Conservation (phyloP, 2,888 invertebrate genomes). For the Ypsolopha scabrella region DNA sequence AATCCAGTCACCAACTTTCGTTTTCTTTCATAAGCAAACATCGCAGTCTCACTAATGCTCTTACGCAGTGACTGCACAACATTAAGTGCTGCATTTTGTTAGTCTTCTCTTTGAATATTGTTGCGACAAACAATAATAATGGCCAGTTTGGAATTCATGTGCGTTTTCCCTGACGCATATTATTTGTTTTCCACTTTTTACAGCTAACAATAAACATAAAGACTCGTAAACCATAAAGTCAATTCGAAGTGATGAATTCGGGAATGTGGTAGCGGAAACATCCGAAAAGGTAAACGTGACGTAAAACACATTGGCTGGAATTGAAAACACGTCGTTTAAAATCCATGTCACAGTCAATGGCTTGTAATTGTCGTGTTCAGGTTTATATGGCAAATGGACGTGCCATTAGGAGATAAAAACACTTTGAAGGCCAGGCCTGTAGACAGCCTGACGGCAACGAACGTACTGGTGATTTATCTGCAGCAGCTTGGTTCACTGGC, state of each 20-base stretch:
- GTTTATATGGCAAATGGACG: background rate
- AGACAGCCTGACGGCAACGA: background rate
- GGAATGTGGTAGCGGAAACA: too few relatives aligned
- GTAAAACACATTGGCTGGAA: too few relatives aligned
- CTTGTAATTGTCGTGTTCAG: background rate
- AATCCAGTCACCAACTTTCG: background rate
- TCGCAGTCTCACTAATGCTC: background rate
- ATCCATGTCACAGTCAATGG: background rate
- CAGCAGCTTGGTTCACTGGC: background rate
- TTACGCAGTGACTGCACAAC: conserved; percentile 5
- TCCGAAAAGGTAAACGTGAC: too few relatives aligned
- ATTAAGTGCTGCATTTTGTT: background rate
- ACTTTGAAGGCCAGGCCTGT: background rate
- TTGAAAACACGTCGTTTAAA: background rate
- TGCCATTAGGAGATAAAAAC: background rate
- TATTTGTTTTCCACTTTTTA: too few relatives aligned
- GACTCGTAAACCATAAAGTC: background rate
- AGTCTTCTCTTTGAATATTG: background rate
- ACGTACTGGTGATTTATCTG: background rate
- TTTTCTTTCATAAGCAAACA: background rate
- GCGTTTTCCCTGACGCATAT: background rate
- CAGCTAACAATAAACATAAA: background rate
- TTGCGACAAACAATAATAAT: background rate
- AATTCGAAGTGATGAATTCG: background rate
- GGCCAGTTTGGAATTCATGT: background rate